These are phyloP conservation scores for Rhincodon typus DNA, from an alignment of 2,797 vertebrate genomes.

Conservation along the genomic window DNA sequence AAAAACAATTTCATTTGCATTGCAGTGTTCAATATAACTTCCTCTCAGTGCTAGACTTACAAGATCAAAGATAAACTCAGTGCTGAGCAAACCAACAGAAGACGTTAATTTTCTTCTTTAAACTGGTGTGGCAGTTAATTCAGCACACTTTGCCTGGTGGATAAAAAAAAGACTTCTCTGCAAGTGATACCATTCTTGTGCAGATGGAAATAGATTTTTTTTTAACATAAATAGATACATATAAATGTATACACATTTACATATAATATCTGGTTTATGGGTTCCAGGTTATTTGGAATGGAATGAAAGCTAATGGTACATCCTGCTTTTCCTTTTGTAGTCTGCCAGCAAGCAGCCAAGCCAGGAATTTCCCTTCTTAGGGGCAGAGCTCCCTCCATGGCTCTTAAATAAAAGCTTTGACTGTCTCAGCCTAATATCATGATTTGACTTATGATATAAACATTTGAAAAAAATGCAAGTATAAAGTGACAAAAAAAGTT, in stretches of 20 bases:
- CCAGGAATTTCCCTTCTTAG: conserved; percentile 58
- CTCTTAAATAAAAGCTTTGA: conserved; percentile 53
- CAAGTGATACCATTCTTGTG: background rate
- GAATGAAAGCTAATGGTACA: conserved; percentile 52
- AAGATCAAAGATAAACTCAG: conserved; percentile 38
- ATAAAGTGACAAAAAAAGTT: conserved; percentile 38
- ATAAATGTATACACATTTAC: conserved; percentile 10
- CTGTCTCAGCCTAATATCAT: conserved; percentile 46
- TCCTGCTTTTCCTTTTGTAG: conserved; percentile 46
- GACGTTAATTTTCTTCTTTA: conserved; percentile 32
- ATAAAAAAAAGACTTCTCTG: background rate
- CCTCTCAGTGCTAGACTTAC: conserved; percentile 38
- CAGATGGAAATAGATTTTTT: background rate
- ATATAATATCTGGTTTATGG: conserved; percentile 48
- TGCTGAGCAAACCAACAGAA: conserved; percentile 34
- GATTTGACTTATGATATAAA: conserved; percentile 45
- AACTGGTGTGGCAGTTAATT: conserved; percentile 32
- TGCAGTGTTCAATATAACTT: conserved; percentile 39
- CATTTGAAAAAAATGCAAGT: conserved; percentile 45
- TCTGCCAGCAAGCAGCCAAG: conserved; percentile 53
- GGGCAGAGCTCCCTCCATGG: conserved; percentile 52
- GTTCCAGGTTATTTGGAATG: conserved; percentile 54
- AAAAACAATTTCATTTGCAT: conserved; percentile 40
- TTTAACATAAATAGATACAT: conserved; percentile 13
- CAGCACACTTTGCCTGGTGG: background rate